These are phyloP conservation scores for Tupaia chinensis DNA, from an alignment of 2,113 vertebrate genomes.

Conservation along the genomic window DNA sequence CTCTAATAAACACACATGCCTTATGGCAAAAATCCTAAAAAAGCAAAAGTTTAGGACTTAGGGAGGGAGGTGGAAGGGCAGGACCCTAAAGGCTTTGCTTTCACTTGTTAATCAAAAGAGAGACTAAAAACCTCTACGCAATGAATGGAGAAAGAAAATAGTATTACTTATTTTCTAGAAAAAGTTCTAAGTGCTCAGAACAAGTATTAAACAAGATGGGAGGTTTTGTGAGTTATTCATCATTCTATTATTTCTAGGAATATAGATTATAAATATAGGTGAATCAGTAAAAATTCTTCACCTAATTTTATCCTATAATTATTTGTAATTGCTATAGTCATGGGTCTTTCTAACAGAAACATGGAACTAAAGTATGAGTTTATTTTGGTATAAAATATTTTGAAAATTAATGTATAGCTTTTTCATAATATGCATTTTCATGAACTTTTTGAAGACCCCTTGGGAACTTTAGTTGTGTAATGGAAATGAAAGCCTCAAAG, in stretches of 20 bases:
- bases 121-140: slow-evolving; percentile 6
- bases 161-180: background rate
- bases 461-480: background rate
- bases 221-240: slow-evolving; percentile 34
- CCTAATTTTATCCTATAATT: background rate
- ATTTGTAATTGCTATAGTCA: background rate
- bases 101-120: slow-evolving; percentile 9
- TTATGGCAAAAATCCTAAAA: too few relatives aligned
- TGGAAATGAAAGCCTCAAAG: background rate
- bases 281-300: background rate
- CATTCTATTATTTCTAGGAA: slow-evolving; percentile 2
- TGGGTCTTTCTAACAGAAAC: slow-evolving; percentile 1
- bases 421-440: too few relatives aligned
- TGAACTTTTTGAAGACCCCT: background rate
- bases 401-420: too few relatives aligned
- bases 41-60: too few relatives aligned
- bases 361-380: background rate
- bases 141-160: background rate
- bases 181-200: background rate
- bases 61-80: background rate
- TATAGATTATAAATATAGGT: slow-evolving; percentile 16
- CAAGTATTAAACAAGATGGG: background rate
- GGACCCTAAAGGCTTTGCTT: slow-evolving; percentile 4
- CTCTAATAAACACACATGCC: too few relatives aligned
- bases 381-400: too few relatives aligned